Base-by-base conservation (phyloP, 2,113 vertebrate genomes). In the Semnornis frantzii region DNA sequence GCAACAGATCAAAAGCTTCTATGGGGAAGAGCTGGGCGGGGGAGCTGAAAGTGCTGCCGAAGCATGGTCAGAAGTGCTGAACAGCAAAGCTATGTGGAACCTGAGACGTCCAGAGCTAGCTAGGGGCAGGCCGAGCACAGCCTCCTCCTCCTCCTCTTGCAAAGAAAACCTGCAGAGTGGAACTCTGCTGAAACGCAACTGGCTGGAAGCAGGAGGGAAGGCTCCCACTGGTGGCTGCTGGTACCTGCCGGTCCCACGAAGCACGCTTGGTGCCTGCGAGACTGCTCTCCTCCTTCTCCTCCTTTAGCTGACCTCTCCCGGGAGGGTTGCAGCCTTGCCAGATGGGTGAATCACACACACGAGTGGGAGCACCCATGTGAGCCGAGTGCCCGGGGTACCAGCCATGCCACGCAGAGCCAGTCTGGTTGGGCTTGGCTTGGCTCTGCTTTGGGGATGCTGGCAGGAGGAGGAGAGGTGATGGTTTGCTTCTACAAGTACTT, bases 351-450 rank as follows among this genome's bases (percentile, higher is more conserved):
- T 3, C 0, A 3, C 15, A 12, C 0, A 17, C 55, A 37, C 1
- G 4, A 27, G 55, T 1, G 25, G 6, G 21, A 84, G 71, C 88
- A 44, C 39, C 80, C 0, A 0, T 2, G 4, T 1, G 65, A 42
- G 11, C 39, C 0, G 0, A 19, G 2, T 0, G 1, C 1, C 3
- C 3, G 24, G 46, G 82, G 8, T 65, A 57, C 18, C 0, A 3
- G 70, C 55, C 48, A 2, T 1, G 17, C 48, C 15, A 4, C 46
- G 62, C 65, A 54, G 52, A 48, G 88, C 85, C 4, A 1, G 6
- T 2, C 8, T 3, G 0, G n/a, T 21, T 30, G 3, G 13, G 16
- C 13, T 12, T 2, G 15, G 25, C 44, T 52, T 0, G 31, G 75
- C 79, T 81, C 2, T 0, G 30, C n/a, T 3, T 77, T 4, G 54